phyloP scores from a whole-genome alignment of 2,113 vertebrate species.

The Gasterosteus nipponicus region DNA sequence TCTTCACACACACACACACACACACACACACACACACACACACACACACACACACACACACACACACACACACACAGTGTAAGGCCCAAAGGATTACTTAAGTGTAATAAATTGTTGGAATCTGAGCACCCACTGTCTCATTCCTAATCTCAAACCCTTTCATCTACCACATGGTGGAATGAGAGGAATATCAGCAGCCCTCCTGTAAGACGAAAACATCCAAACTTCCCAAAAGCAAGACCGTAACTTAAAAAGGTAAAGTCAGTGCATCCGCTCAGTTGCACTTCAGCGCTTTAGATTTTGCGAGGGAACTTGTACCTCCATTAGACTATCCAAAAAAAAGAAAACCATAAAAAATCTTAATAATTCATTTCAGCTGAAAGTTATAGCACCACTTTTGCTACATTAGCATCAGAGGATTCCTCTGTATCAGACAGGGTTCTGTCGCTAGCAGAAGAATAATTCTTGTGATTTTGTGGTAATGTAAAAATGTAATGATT shows the following conservation, averaged over 20 bases:
- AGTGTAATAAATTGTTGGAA: conserved; percentile 20
- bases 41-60: too few species aligned
- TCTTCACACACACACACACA: not conserved
- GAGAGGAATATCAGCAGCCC: not conserved
- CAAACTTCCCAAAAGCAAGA: conserved; percentile 1
- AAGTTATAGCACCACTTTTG: not conserved
- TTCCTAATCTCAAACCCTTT: conserved; percentile 47
- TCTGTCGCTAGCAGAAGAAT: not conserved
- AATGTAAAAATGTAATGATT: not conserved
- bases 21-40: too few species aligned
- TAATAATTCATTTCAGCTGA: not conserved
- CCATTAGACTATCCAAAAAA: not conserved
- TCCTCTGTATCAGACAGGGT: not conserved
- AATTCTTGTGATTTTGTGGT: not conserved
- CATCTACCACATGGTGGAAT: conserved; percentile 31
- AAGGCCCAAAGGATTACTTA: conserved; percentile 20
- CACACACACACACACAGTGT: not conserved
- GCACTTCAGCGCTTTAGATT: not conserved
- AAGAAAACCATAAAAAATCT: not conserved
- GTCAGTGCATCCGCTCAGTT: conserved; percentile 5
- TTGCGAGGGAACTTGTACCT: not conserved
- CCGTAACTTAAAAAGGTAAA: not conserved
- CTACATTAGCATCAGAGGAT: not conserved
- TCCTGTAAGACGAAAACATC: conserved; percentile 1
- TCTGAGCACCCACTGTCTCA: conserved; percentile 6